Base-by-base conservation (phyloP, 2,113 vertebrate species). In the Nycticorax nycticorax region DNA sequence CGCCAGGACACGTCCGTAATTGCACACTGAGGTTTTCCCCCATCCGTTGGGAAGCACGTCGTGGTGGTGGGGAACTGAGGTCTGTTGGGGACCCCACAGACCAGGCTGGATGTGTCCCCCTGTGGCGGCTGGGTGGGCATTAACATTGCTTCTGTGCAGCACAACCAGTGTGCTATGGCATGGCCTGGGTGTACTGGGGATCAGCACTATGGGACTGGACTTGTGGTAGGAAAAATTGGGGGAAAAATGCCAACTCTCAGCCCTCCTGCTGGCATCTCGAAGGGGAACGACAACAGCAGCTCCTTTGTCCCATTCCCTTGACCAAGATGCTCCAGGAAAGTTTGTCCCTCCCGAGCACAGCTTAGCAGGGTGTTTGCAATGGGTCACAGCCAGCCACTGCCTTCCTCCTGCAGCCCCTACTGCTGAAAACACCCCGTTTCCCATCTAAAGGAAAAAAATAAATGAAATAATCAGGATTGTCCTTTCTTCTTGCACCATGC, bases 81-180 rank as follows among this genome's bases (percentile, higher is more conserved):
- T 30, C 28, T 26, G 1, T 4, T 3, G 19, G 20, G 63, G 8
- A 69, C 20, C 20, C 14, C 27, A 20, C 9, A 33, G 63, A 15
- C 48, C 43, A 8, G 55, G 27, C 43, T 48, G 85, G 68, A 37
- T 30, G 23, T 11, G 33, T 47, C 5, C 26, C 24, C 5, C 27
- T 0, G 0, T 2, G 0, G 2, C 0, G 4, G 37, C 35, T 10
- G 6, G 57, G 47, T 10, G 72, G 63, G 68, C 24, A 7, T 5
- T 26, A 63, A 24, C 57, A 27, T 53, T 33, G 3, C 56, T 39
- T 48, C 52, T 17, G 30, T 9, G 55, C 14, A 5, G 28, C 0
- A 3, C 0, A 12, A 56, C 35, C 9, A 0, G 20, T 2, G 26
- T 23, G 33, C 53, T 32, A 21, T 3, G 4, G 53, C 10, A 26